phyloP scores from a whole-genome alignment of 1,140 invertebrate species.

The Phymorhynchus buccinoides region DNA sequence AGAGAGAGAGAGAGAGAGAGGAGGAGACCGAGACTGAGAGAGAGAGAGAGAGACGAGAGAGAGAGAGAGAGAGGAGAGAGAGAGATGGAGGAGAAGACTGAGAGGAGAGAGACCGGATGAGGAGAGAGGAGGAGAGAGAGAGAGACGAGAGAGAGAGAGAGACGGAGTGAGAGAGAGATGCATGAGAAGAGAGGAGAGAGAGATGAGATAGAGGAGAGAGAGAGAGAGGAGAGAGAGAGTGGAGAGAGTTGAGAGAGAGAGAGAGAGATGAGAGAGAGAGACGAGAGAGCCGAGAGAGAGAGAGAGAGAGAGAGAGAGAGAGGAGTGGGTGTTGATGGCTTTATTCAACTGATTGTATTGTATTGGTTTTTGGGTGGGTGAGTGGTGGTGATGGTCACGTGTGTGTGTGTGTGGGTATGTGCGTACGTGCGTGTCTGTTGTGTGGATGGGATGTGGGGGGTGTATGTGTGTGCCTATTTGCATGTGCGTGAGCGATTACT shows the following conservation, averaged over 20 bases:
- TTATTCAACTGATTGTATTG: too few species aligned
- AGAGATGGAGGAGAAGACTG: neutral
- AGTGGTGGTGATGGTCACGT: too few species aligned
- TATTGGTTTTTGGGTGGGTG: too few species aligned
- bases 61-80: neutral
- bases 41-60: neutral
- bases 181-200: neutral
- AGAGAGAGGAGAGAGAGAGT: neutral
- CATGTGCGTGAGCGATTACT: too few species aligned
- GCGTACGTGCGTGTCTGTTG: too few species aligned
- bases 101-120: neutral
- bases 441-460: too few species aligned
- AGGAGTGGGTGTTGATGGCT: neutral
- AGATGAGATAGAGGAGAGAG: too few species aligned
- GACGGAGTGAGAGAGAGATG: neutral
- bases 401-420: too few species aligned
- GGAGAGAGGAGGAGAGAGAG: neutral
- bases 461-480: too few species aligned
- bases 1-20: conserved; percentile 4
- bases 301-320: neutral
- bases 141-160: neutral
- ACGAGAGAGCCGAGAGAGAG: neutral
- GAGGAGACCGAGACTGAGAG: neutral
- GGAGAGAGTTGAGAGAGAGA: neutral
- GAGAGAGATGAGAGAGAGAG: neutral